These are phyloP conservation scores for Scylla paramamosain DNA, from an alignment of 1,140 invertebrate genomes.

Conservation along the genomic window DNA sequence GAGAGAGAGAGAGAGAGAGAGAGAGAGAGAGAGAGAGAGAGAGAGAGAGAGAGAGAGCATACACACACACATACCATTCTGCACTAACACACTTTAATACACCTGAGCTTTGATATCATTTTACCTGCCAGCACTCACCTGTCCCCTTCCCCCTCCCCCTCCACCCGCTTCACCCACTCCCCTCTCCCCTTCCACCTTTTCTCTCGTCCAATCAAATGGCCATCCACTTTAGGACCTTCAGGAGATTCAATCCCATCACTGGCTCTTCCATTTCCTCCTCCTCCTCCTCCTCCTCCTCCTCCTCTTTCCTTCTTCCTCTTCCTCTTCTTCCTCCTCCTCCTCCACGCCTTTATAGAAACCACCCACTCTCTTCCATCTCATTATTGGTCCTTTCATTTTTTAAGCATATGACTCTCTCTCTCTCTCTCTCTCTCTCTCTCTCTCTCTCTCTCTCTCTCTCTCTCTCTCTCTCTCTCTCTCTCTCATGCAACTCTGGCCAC, in stretches of 20 bases:
- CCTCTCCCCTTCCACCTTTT: neutral
- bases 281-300: neutral
- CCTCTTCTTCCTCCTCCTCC: neutral
- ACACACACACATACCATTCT: too few species aligned
- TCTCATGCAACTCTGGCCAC: too few species aligned
- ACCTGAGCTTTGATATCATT: neutral
- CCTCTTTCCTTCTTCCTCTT: neutral
- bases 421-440: neutral
- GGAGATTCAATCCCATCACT: neutral
- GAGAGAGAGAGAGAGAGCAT: constrained; percentile 11
- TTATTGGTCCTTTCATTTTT: neutral
- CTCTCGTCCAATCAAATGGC: neutral
- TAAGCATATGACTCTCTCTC: neutral
- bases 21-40: constrained; percentile 29
- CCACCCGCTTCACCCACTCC: too few species aligned
- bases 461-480: too few species aligned
- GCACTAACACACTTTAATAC: neutral
- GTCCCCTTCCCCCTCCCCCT: too few species aligned
- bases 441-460: neutral
- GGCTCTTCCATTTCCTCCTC: neutral
- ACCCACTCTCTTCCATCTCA: neutral
- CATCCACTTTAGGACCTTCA: neutral
- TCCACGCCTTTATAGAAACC: neutral
- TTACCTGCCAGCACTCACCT: too few species aligned
- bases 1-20: constrained; percentile 29